Evolutionary conservation across 2,888 invertebrate genomes (phyloP).

Genomic region (Cartodere bifasciata): DNA sequence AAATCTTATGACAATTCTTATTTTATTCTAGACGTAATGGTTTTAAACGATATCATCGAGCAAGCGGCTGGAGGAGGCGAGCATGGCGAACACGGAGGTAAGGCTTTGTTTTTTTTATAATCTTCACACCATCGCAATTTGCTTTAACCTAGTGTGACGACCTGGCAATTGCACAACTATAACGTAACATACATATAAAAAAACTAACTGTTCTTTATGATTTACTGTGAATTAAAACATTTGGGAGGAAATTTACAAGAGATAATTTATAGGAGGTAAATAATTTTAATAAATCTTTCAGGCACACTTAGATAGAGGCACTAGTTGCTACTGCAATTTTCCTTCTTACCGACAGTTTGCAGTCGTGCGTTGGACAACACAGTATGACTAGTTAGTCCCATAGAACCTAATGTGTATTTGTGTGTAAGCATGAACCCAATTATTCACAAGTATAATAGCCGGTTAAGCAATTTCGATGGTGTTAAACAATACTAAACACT

Average conservation of each 20-base stretch:
- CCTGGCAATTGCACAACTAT: constrained; percentile 21
- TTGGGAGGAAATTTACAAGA: constrained; percentile 7
- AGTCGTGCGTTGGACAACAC: too few relatives aligned
- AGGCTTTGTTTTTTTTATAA: constrained; percentile 23
- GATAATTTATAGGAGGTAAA: constrained; percentile 5
- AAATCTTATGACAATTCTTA: constrained; percentile 4
- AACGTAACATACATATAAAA: too few relatives aligned
- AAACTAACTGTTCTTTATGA: too few relatives aligned
- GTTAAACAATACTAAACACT: constrained; percentile 15
- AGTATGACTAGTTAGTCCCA: too few relatives aligned
- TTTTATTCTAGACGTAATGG: constrained; percentile 81
- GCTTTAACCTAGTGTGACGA: constrained; percentile 25
- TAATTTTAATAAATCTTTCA: too few relatives aligned
- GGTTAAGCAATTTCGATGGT: constrained; percentile 27
- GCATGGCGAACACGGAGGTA: constrained; percentile 81
- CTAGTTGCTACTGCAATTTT: too few relatives aligned
- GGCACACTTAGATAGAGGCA: too few relatives aligned
- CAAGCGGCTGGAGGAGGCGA: constrained; percentile 84
- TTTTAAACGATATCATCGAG: constrained; percentile 91
- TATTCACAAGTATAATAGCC: not conserved
- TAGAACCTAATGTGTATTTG: too few relatives aligned
- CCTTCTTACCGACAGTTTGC: too few relatives aligned
- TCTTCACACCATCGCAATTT: constrained; percentile 35
- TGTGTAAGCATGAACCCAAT: too few relatives aligned
- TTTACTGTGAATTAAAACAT: too few relatives aligned